Conservation (phyloP, 2,797 vertebrate species). For the Enteromius afrohamiltoni region DNA sequence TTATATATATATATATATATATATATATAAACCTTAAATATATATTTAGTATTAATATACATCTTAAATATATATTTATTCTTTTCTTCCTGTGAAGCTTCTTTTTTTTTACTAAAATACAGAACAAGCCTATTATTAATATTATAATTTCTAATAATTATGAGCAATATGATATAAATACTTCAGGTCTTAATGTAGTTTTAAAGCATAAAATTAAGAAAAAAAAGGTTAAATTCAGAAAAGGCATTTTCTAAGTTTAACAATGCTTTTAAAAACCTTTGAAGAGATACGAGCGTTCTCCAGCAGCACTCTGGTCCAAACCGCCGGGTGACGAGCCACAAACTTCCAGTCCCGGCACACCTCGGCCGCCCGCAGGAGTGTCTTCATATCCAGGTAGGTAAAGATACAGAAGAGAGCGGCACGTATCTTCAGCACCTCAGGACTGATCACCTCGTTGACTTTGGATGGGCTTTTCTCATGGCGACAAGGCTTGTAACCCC, state of each 20-base stretch:
- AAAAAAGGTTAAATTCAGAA: not conserved
- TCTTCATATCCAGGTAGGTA: slow-evolving; percentile 96
- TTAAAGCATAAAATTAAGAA: not conserved
- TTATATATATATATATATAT: not conserved
- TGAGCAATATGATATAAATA: not conserved
- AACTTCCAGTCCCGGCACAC: slow-evolving; percentile 97
- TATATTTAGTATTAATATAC: not conserved
- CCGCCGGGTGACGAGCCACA: slow-evolving; percentile 93
- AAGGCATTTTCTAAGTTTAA: not conserved
- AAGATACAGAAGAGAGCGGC: slow-evolving; percentile 98
- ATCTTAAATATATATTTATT: not conserved
- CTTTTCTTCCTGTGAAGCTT: not conserved
- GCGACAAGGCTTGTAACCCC: slow-evolving; percentile 76
- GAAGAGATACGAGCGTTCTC: slow-evolving; percentile 96
- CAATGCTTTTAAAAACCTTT: slow-evolving; percentile 79
- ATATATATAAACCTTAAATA: not conserved
- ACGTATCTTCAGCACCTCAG: slow-evolving; percentile 96
- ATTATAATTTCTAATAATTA: not conserved
- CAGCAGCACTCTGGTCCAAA: slow-evolving; percentile 95
- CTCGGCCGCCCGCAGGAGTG: slow-evolving; percentile 88
- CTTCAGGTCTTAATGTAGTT: not conserved
- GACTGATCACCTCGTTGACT: slow-evolving; percentile 95
- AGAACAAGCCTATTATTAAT: not conserved
- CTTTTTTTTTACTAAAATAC: not conserved
- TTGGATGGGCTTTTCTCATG: slow-evolving; percentile 89